Conservation (phyloP, 2,113 vertebrate species). For the Mola mola region DNA sequence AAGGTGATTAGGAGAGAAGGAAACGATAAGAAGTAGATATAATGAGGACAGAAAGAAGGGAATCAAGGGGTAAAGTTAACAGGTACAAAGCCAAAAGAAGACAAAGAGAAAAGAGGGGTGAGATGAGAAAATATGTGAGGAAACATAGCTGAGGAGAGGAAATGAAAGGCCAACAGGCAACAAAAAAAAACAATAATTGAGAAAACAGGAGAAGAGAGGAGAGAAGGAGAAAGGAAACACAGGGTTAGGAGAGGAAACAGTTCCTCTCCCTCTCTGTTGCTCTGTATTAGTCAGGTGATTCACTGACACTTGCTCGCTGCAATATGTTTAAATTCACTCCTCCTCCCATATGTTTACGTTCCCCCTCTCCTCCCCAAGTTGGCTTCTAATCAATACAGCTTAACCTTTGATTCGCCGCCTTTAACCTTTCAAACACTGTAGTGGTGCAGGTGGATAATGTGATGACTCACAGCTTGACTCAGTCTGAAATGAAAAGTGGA, state of each 20-base stretch:
- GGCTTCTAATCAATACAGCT: constrained; percentile 18
- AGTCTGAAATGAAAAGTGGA: constrained; percentile 18
- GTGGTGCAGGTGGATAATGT: constrained; percentile 41
- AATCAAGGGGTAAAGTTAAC: no score
- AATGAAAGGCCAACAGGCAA: no score
- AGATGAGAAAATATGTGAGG: no score
- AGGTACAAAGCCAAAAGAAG: no score
- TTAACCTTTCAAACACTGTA: constrained; percentile 28
- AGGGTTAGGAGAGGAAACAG: not conserved
- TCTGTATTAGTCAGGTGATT: not conserved
- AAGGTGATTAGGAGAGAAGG: not conserved
- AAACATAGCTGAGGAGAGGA: no score
- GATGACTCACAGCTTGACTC: constrained; percentile 26
- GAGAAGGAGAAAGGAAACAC: not conserved
- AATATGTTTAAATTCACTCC: not conserved
- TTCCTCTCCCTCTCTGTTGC: not conserved
- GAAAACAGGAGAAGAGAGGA: not conserved
- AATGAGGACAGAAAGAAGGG: not conserved
- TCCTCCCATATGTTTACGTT: not conserved
- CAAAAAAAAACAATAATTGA: no score
- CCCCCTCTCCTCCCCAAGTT: not conserved
- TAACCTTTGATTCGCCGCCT: constrained; percentile 28
- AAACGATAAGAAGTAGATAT: no score
- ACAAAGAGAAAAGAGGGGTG: no score
- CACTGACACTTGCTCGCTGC: not conserved